Percentiles rank a stretch among this genome's conserved stretches.
phyloP scores from a whole-genome alignment of 2,113 vertebrate species.

The Hoplias malabaricus region DNA sequence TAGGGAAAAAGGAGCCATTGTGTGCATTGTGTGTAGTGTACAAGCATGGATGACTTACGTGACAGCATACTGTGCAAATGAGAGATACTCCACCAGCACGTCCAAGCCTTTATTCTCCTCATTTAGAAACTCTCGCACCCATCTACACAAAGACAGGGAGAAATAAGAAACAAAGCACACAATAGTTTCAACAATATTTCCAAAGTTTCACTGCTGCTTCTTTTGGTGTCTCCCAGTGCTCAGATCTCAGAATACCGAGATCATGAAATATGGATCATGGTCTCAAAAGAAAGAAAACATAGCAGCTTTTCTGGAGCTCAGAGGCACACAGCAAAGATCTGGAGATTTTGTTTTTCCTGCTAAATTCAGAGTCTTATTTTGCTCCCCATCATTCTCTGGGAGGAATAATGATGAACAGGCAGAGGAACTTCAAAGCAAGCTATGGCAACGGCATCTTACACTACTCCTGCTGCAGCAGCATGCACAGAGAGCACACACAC shows the following conservation, averaged over 20 bases:
- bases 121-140: constrained; percentile 98
- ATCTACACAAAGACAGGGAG: constrained; percentile 71
- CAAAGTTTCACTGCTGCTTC: neutral
- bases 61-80: constrained; percentile 97
- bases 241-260: neutral
- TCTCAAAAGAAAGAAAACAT: neutral
- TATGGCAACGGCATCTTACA: neutral
- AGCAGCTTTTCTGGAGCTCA: neutral
- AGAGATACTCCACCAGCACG: constrained; percentile 96
- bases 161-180: neutral
- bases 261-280: constrained; percentile 6
- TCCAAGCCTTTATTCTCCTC: constrained; percentile 98
- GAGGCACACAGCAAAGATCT: neutral
- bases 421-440: constrained; percentile 33
- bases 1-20: constrained; percentile 63
- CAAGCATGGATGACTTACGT: constrained; percentile 83
- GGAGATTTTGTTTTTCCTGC: neutral
- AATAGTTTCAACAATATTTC: neutral
- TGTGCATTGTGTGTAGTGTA: constrained; percentile 50
- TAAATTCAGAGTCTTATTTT: neutral
- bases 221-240: neutral
- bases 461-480: neutral
- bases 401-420: constrained; percentile 15
- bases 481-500: constrained; percentile 5
- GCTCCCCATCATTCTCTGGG: constrained; percentile 11